Evolutionary conservation across 1,140 invertebrate species (phyloP), one percentile per base, ranked within the genome.

Genomic region (Venustaconcha ellipsiformis): DNA sequence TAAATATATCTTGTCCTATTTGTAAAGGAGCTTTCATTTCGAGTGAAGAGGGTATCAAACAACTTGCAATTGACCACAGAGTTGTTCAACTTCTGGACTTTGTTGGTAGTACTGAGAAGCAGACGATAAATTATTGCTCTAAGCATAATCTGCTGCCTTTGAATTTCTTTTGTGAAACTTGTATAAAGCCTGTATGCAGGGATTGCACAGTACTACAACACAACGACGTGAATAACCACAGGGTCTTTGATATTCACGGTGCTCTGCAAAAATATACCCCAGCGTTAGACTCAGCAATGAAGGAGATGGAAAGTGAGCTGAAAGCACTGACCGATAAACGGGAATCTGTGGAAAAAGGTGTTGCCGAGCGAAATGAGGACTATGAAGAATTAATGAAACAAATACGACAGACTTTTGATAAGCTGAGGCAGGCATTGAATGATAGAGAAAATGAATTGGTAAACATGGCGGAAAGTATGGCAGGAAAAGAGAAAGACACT

Each of bases 161-260:
- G 65, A 84, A 84, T 67, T 87, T 87, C 79, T 87, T 86, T 68
- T 87, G 86, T 71, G 84, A 85, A 73, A 80, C 74, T 57, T 87
- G 86, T 73, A 69, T 79, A 14, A 74, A 70, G 30, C 80, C 86
- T 3, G 81, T 87, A 17, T 87, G 86, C 76, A 70, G 84, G 26
- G 85, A 86, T 66, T 87, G 86, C 70, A 86, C 84, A 2, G 84
- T 85, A 2, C 69, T 86, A 14, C 83, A 86, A 67, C 86, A 87
- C 77, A 85, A 83, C 68, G 81, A 82, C 63, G 58, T 57, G 15
- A 67, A 81, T 14, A 82, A 79, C 17, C 82, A 86, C 68, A 60
- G 76, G 14, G 82, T 87, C n/a, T 83, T 84, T 67, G 84, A 87
- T 74, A 71, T 87, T 60, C 73, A 80, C 14, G 78, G 74, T 26